A percentile compares a stretch with the other conserved stretches of the same genome.
phyloP scores from a whole-genome alignment of 2,797 vertebrate genomes.

The Petrocephalus sullivani region DNA sequence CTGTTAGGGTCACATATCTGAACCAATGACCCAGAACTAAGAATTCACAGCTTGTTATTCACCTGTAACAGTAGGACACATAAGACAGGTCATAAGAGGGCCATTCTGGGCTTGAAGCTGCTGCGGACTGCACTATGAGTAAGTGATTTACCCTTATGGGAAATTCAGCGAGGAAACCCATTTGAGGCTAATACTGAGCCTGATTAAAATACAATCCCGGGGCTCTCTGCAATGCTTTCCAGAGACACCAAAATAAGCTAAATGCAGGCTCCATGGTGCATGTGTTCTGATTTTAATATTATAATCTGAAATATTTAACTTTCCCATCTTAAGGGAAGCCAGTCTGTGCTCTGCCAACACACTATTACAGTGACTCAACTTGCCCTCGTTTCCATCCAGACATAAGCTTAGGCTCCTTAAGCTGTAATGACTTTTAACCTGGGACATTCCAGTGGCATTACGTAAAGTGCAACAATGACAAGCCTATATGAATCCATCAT shows the following conservation, averaged over 20 bases:
- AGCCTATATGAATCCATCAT: neutral
- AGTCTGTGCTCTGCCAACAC: neutral
- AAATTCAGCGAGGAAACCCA: neutral
- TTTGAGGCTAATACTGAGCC: neutral
- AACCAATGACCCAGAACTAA: neutral
- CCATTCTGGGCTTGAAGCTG: neutral
- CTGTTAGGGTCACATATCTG: neutral
- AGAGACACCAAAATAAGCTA: neutral
- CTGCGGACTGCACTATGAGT: neutral
- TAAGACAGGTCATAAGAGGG: neutral
- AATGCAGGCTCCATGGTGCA: neutral
- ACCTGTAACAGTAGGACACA: neutral
- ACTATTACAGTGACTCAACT: neutral
- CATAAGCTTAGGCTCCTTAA: slow-evolving; percentile 5
- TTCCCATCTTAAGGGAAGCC: neutral
- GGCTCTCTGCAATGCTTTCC: neutral
- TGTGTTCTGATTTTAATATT: neutral
- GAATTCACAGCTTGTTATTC: neutral
- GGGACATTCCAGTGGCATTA: slow-evolving; percentile 7
- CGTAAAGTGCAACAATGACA: slow-evolving; percentile 5
- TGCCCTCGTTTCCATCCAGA: neutral
- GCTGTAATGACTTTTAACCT: slow-evolving; percentile 1
- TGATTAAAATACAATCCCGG: neutral
- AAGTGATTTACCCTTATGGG: slow-evolving; percentile 4
- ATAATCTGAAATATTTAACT: neutral